Evolutionary conservation across 2,113 vertebrate species (phyloP), one percentile per base, ranked within the genome.

Genomic region (Gadus macrocephalus): DNA sequence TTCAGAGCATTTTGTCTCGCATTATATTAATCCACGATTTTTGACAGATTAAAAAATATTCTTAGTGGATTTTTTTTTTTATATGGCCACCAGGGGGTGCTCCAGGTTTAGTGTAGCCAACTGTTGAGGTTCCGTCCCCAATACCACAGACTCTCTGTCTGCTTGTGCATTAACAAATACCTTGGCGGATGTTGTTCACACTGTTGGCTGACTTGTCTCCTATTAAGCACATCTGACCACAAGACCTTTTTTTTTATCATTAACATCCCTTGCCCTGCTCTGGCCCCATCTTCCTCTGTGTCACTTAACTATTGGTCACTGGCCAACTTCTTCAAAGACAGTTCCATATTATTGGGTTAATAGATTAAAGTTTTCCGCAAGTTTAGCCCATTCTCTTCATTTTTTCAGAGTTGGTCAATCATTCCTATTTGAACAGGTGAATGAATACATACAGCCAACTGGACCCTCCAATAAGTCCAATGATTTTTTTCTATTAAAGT

Each of bases 21-120:
- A 25, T 25, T 25, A 25, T 25, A 25, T 25, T 35, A 35, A 35
- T 35, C 31, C 31, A 35, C 31, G 4, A 7, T 4, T 35, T 35
- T 35, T 35, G 31, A 35, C 6, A 7, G 25, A 25, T 25, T 7
- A 35, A 35, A 35, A 35, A 35, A 15, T 79, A 19, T 35, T 14
- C 7, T 28, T 5, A 61, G 64, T 75, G 72, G 68, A 74, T 25
- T 2, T 3, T 78, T 81, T 75, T 75, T 14, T 27, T 55, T 79
- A 67, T 1, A 61, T 35, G 31, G 64, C 76, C 88, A 89, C 88
- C 83, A 92, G 90, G 88, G 88, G 90, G 91, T 80, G 88, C 85
- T 90, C 79, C 74, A 89, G 83, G 85, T 85, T 89, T 90, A 35
- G 73, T 84, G 64, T 49, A 85, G 78, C 76, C 77, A 73, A 75